phyloP scores from a whole-genome alignment of 1,140 invertebrate genomes.

The Magallana ariakensis region DNA sequence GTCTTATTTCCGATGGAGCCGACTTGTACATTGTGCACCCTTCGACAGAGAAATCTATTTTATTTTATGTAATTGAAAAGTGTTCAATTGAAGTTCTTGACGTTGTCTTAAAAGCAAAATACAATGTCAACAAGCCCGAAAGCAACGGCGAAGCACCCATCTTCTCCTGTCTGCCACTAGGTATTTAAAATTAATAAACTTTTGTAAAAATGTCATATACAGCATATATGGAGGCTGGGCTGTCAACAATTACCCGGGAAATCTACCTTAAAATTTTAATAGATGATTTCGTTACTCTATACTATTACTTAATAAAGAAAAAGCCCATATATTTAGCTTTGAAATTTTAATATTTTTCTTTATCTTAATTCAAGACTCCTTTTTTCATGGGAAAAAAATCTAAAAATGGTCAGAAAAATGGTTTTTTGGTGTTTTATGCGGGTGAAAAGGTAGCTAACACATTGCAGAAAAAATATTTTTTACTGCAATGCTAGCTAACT shows the following conservation, averaged over 20 bases:
- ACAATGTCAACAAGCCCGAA: conserved; percentile 2
- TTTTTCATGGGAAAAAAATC: too few relatives aligned
- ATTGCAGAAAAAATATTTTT: too few relatives aligned
- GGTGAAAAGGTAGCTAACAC: too few relatives aligned
- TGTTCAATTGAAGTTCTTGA: background rate
- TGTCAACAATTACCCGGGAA: background rate
- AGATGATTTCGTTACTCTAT: background rate
- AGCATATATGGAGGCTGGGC: background rate
- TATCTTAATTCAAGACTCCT: too few relatives aligned
- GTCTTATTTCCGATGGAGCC: background rate
- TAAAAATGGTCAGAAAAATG: too few relatives aligned
- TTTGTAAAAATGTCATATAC: background rate
- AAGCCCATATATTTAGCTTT: background rate
- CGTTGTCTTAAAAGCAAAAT: background rate
- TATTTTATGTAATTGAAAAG: background rate
- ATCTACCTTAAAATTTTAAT: background rate
- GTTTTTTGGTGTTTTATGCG: too few relatives aligned
- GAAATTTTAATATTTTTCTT: background rate
- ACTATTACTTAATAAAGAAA: background rate
- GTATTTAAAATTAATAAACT: conserved; percentile 1
- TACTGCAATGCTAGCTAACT: too few relatives aligned
- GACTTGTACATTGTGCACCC: background rate
- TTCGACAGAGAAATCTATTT: background rate
- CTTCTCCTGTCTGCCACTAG: background rate
- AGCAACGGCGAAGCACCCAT: background rate